Evolutionary conservation across 2,888 invertebrate species (phyloP), one percentile per base, ranked within the genome.

Genomic region (Chrysomela aeneicollis): DNA sequence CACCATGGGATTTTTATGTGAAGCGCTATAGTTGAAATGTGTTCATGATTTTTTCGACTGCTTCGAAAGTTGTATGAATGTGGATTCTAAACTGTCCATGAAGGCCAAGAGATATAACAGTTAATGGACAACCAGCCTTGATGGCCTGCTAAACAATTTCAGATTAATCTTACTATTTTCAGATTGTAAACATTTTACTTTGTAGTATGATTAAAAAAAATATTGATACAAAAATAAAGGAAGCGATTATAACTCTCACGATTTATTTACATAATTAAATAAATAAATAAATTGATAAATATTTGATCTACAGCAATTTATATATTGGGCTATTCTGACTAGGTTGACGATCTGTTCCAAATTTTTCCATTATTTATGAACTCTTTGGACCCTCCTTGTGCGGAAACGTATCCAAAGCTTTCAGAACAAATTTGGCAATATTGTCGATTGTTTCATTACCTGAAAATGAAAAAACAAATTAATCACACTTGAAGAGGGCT

Each of bases 351-450:
- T 18, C 1, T 49, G 30, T 9, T 52, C 15, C 10, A 32, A 26
- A 2, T 52, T 18, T 12, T 15, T 52, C 17, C 32, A 15, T 9
- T 52, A 18, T 52, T 30, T 18, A 18, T 30, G 17, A 10, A 32
- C 82, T 46, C 17, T 47, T 32, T 49, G 46, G 35, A 15, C 26
- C 55, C 17, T 42, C n/a, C 32, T 54, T 55, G 19, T 35, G 32
- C 32, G 17, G 21, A 51, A 35, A 21, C 15, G 19, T 57, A 12
- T 55, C 50, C 37, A 62, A 30, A 18, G 62, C 62, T 50, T 10
- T 50, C 51, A 62, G 17, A 17, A 62, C 47, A 3, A 49, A 62
- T 37, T 42, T 15, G 12, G 62, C 26, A 21, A 62, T 18, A 50
- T 51, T 57, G 42, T 35, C 21, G 21, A 57, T 18, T 15, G 19